A percentile compares a stretch with the other conserved stretches of the same genome.
Conservation (phyloP, 2,113 vertebrate genomes). For the Xyrauchen texanus region DNA sequence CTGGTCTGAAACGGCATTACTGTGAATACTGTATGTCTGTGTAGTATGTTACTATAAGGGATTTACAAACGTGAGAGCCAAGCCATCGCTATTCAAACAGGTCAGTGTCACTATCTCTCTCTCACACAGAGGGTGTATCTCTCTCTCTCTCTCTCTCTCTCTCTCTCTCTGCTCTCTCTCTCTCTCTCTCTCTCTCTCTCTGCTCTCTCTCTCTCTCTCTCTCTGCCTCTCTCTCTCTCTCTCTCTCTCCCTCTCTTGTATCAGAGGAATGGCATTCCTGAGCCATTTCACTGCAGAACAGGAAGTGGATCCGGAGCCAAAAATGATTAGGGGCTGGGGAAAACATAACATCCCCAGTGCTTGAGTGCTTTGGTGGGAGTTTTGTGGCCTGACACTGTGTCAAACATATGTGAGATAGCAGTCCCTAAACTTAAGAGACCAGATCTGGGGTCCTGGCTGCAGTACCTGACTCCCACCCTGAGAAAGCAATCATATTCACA, state of each 20-base stretch:
- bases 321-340: slow-evolving; percentile 94
- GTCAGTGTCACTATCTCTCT: slow-evolving; percentile 49
- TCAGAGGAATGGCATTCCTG: slow-evolving; percentile 93
- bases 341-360: slow-evolving; percentile 91
- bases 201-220: slow-evolving; percentile 47
- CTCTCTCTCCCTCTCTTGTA: slow-evolving; percentile 83
- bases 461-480: slow-evolving; percentile 48
- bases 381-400: slow-evolving; percentile 84
- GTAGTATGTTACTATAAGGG: slow-evolving; percentile 32
- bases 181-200: slow-evolving; percentile 65
- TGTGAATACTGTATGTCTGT: neutral
- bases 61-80: slow-evolving; percentile 47
- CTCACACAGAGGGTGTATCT: slow-evolving; percentile 70
- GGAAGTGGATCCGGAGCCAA: slow-evolving; percentile 88
- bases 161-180: slow-evolving; percentile 26
- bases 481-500: slow-evolving; percentile 75
- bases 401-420: slow-evolving; percentile 90
- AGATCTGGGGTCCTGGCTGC: slow-evolving; percentile 57
- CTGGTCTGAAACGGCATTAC: slow-evolving; percentile 36
- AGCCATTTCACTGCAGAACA: slow-evolving; percentile 92
- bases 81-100: slow-evolving; percentile 46
- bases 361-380: slow-evolving; percentile 83
- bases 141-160: slow-evolving; percentile 76
- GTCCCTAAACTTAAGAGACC: slow-evolving; percentile 81
- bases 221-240: slow-evolving; percentile 74